Base-by-base conservation (phyloP, 2,797 vertebrate species). In the Hozukius guyotensis region DNA sequence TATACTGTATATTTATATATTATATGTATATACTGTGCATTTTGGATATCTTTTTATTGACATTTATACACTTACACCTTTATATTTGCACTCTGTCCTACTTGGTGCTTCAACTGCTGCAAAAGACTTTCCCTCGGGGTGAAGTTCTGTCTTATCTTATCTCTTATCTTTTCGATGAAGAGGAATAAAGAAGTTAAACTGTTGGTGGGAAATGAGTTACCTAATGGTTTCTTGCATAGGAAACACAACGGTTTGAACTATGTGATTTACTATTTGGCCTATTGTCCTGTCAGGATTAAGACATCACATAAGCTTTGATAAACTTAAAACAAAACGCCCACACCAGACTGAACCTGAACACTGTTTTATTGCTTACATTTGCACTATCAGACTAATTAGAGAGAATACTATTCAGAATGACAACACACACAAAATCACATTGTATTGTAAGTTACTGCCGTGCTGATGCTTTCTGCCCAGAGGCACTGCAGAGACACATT, bases 301-400 rank as follows among this genome's bases (percentile, higher is more conserved):
- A 46, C 52, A 32, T 22, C 20, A 4, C 11, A 61, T 4, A 8
- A 76, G 7, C 52, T 66, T 38, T 61, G 4, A n/a, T 60, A n/a
- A n/a, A 22, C 27, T 38, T 57, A 10, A 68, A 77, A 57, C 3
- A 63, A 73, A 36, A 68, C 14, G 3, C 69, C 14, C 72, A 80
- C 74, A 81, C 25, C 66, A 78, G 57, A 72, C 14, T 75, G 76
- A 57, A 64, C 16, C 56, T 22, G 20, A 84, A 69, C 36, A 71
- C 27, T 14, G 24, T 77, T 93, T 93, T 90, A 91, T 92, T 92
- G 52, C 27, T 74, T 79, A 75, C 32, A 86, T 74, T 61, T 62
- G 8, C 62, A 84, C 42, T 42, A 79, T 75, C 8, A 82, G n/a
- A 72, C 67, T 32, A 53, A 53, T 8, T 20, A 78, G 0, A 69